phyloP scores from a whole-genome alignment of 2,888 invertebrate species.

The Lepidocyrtoides sp. region DNA sequence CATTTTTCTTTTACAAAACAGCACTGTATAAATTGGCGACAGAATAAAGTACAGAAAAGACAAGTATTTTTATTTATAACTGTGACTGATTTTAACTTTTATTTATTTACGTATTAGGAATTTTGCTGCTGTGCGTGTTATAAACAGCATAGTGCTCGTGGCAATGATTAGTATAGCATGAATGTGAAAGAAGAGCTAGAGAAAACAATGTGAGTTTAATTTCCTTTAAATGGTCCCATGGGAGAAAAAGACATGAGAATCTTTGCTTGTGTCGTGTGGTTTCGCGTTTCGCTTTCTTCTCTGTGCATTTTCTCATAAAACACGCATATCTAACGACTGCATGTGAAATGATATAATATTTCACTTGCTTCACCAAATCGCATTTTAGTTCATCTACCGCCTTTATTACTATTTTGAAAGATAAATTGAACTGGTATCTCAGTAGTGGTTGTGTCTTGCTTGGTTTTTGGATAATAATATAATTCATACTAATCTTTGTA shows the following conservation, averaged over 20 bases:
- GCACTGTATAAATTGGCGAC: too few species aligned
- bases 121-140: too few species aligned
- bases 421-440: background rate
- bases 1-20: too few species aligned
- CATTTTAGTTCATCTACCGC: background rate
- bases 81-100: too few species aligned
- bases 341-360: background rate
- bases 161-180: background rate
- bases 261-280: too few species aligned
- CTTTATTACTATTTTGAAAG: background rate
- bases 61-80: too few species aligned
- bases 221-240: conserved; percentile 84
- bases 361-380: background rate
- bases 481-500: conserved; percentile 53
- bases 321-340: conserved; percentile 60
- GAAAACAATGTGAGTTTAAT: conserved; percentile 83
- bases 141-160: background rate
- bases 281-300: background rate
- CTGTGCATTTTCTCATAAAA: conserved; percentile 45
- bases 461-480: background rate
- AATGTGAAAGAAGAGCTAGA: background rate
- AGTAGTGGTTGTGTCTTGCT: background rate
- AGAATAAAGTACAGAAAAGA: too few species aligned
- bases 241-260: conserved; percentile 67
- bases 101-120: too few species aligned